Evolutionary conservation across 2,888 invertebrate species (phyloP).

Genomic region (Oligia strigilis): DNA sequence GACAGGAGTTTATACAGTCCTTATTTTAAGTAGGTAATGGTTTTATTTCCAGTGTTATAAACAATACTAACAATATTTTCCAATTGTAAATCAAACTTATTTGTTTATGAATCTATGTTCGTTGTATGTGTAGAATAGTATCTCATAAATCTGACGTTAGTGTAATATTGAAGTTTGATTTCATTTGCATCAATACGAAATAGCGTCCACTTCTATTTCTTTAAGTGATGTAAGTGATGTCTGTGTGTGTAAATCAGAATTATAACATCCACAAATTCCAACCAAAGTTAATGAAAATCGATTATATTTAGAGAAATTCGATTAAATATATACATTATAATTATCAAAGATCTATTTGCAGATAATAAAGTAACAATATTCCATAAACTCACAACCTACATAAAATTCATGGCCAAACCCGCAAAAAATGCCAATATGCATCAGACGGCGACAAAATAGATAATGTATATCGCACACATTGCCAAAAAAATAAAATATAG

Average conservation of each 20-base stretch:
- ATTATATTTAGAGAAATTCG: neutral
- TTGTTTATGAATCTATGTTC: constrained; percentile 12
- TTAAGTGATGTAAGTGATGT: neutral
- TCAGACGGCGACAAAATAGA: constrained; percentile 57
- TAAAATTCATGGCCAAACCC: constrained; percentile 42
- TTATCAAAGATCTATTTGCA: neutral
- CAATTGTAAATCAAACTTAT: constrained; percentile 2
- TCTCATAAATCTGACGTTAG: neutral
- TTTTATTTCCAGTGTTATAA: neutral
- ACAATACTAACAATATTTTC: constrained; percentile 10
- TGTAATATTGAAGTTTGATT: constrained; percentile 3
- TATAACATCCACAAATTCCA: neutral
- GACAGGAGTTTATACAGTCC: constrained; percentile 2
- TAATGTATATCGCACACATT: constrained; percentile 70
- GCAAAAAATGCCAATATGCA: constrained; percentile 59
- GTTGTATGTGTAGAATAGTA: neutral
- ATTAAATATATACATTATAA: neutral
- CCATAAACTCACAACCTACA: neutral
- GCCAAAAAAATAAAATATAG: constrained; percentile 68
- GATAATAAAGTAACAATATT: constrained; percentile 10
- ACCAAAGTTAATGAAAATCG: neutral
- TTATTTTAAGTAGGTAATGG: constrained; percentile 18
- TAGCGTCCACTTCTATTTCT: neutral
- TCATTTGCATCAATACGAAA: neutral
- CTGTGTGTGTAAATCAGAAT: neutral